phyloP scores from a whole-genome alignment of 1,140 invertebrate species.

The Lysiphlebus fabarum region DNA sequence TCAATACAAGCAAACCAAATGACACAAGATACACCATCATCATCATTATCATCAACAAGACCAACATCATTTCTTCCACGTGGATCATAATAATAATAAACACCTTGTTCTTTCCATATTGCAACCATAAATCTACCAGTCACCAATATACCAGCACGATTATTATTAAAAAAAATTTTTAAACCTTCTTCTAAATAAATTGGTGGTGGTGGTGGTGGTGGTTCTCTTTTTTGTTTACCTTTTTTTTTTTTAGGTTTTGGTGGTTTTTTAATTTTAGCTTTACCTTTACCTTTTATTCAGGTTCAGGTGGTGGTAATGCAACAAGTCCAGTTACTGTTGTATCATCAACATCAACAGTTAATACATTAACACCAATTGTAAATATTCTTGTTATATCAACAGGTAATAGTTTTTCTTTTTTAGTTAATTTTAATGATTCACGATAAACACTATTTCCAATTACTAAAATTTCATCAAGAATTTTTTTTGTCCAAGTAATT shows the following conservation, averaged over 20 bases:
- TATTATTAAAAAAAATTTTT: constrained; percentile 38
- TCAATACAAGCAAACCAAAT: constrained; percentile 47
- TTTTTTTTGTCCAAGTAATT: constrained; percentile 46
- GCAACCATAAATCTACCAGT: constrained; percentile 35
- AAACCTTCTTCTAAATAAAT: constrained; percentile 42
- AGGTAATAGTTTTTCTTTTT: constrained; percentile 30
- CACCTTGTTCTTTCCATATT: constrained; percentile 44
- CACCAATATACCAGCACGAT: constrained; percentile 41
- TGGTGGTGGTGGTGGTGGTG: constrained; percentile 26
- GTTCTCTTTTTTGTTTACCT: constrained; percentile 23
- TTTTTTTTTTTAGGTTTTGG: constrained; percentile 25
- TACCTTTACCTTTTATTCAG: constrained; percentile 33
- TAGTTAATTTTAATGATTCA: constrained; percentile 30
- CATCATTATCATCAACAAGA: constrained; percentile 19
- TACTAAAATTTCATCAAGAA: constrained; percentile 44
- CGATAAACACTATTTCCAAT: constrained; percentile 35
- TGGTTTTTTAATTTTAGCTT: constrained; percentile 19
- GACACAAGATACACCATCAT: constrained; percentile 34
- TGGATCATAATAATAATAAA: constrained; percentile 47
- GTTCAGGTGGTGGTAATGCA: constrained; percentile 27
- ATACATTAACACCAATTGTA: constrained; percentile 37
- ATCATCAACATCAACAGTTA: constrained; percentile 41
- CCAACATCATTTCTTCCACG: constrained; percentile 33
- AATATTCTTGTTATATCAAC: constrained; percentile 42
- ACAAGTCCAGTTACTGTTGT: constrained; percentile 35